Base-by-base conservation (phyloP, 2,113 vertebrate genomes). In the Nanger granti region DNA sequence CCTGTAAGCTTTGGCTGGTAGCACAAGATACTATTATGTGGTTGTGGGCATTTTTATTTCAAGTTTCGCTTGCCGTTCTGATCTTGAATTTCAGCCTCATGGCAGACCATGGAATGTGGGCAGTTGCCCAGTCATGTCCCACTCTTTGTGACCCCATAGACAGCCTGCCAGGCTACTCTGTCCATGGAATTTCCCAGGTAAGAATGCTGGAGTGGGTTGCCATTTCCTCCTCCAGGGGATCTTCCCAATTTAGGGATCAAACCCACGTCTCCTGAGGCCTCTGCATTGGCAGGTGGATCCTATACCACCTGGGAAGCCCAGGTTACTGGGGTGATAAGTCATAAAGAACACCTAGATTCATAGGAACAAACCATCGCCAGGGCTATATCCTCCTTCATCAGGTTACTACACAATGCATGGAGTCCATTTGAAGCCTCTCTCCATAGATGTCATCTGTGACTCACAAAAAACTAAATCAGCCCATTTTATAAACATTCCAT, bases 331-430 rank as follows among this genome's bases (percentile, higher is more conserved):
- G 55, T 66, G 60, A 41, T 22, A 24, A 28, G 31, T 34, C 18
- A 1, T 8, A 29, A 60, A 8, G 29, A 73, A 59, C 17, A 55
- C 49, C 6, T 34, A n/a, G 47, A 26, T 22, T 31, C 41, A n/a
- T 1, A 3, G 1, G 28, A 44, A 24, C 57, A 62, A 24, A 1
- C 15, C 10, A 20, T 37, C 14, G 2, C 15, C 49, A 5, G 9
- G 41, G 8, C 7, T 1, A 1, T 4, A 7, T 28, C 28, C 24
- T 87, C n/a, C 14, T 1, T 2, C 37, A 0, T 13, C 22, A 41
- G 4, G 29, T 2, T 5, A 3, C 7, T 20, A 10, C 10, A 7
- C 9, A 49, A 13, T 26, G 3, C 12, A 0, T 2, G 8, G 24
- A 6, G 34, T 55, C 76, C 49, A 10, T 4, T 1, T 13, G 1